phyloP scores from a whole-genome alignment of 2,113 vertebrate genomes.

The Rhombomys opimus region DNA sequence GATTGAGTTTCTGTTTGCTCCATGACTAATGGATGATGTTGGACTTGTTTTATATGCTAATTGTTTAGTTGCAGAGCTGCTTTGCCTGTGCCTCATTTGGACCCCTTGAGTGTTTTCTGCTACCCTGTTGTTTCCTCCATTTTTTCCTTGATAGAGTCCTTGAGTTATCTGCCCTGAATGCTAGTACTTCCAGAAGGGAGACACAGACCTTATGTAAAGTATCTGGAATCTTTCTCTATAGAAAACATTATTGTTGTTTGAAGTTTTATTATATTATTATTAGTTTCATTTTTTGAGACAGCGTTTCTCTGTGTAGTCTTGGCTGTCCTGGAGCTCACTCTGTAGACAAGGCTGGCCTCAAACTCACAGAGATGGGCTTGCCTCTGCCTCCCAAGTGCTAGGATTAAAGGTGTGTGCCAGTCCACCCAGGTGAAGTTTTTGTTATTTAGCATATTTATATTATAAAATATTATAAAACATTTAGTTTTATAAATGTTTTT shows the following conservation, averaged over 20 bases:
- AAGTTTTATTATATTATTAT: no score
- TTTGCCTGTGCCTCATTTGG: background rate
- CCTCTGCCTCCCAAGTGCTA: background rate
- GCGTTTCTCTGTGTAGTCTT: background rate
- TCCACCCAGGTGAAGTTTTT: background rate
- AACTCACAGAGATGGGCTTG: background rate
- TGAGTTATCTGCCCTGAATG: constrained; percentile 19
- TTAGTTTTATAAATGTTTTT: constrained; percentile 55
- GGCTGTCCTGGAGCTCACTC: background rate
- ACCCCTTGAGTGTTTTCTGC: background rate
- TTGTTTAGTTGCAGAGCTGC: constrained; percentile 27
- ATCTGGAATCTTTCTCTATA: constrained; percentile 25
- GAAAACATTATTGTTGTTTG: background rate
- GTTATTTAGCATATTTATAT: background rate
- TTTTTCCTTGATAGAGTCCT: background rate
- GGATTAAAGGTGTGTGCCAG: background rate
- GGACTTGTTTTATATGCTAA: background rate
- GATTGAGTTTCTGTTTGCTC: constrained; percentile 34
- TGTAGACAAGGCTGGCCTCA: background rate
- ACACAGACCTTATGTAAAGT: background rate
- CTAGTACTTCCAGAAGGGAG: constrained; percentile 1
- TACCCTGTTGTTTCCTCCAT: background rate
- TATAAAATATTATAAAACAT: no score
- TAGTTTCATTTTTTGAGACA: background rate
- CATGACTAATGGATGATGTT: background rate